Evolutionary conservation across 2,888 invertebrate species (phyloP).

Genomic region (Drosophila kuntzei): DNA sequence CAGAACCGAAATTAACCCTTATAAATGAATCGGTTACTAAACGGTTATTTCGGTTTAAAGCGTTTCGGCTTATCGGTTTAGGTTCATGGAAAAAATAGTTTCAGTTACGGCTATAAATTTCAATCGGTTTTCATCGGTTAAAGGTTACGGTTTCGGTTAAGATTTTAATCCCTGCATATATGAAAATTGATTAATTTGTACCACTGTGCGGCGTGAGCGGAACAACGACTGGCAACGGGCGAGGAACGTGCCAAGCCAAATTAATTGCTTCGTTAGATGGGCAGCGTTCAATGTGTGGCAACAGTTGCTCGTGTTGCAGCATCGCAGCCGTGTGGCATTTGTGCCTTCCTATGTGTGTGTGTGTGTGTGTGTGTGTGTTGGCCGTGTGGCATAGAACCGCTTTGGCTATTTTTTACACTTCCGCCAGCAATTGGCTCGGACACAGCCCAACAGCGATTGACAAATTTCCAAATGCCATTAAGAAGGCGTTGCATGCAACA

Average conservation of each 20-base stretch:
- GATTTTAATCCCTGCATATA: no score
- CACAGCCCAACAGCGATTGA: slow-evolving; percentile 72
- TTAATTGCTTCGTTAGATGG: slow-evolving; percentile 80
- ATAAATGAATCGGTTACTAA: no score
- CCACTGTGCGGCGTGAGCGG: slow-evolving; percentile 7
- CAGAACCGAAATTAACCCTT: no score
- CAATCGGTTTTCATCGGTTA: no score
- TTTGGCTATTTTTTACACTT: slow-evolving; percentile 71
- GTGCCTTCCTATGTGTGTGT: not conserved
- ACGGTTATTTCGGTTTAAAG: no score
- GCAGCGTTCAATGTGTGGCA: slow-evolving; percentile 40
- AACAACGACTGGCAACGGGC: slow-evolving; percentile 25
- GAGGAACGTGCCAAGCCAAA: slow-evolving; percentile 77
- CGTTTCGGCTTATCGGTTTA: no score
- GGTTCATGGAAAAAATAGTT: no score
- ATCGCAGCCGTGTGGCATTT: not conserved
- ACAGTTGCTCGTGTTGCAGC: slow-evolving; percentile 1
- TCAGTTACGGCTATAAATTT: no score
- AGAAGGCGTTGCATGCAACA: slow-evolving; percentile 76
- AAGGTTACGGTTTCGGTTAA: no score
- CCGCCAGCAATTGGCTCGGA: slow-evolving; percentile 51
- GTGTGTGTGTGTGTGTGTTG: slow-evolving; percentile 8
- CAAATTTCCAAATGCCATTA: slow-evolving; percentile 81
- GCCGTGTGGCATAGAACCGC: slow-evolving; percentile 51
- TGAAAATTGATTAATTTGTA: no score